Percentiles rank a stretch among this genome's conserved stretches.
Evolutionary conservation across 2,797 vertebrate species (phyloP).

Genomic region (Synanceia verrucosa): DNA sequence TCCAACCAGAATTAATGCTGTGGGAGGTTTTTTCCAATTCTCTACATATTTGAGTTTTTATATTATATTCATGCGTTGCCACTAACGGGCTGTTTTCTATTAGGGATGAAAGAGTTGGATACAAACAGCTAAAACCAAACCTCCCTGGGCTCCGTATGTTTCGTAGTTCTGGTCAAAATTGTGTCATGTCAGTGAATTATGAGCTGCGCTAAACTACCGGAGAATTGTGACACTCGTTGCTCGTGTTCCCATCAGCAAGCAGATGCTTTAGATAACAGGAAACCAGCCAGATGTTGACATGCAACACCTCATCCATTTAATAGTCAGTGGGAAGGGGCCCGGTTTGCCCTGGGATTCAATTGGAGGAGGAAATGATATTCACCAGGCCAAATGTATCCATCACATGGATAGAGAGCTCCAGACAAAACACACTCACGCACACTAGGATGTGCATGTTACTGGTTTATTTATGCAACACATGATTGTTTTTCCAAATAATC

Average conservation of each 20-base stretch:
- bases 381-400: constrained; percentile 4
- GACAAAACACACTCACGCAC: neutral
- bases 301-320: neutral
- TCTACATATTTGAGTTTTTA: neutral
- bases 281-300: neutral
- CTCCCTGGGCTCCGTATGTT: neutral
- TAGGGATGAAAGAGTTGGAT: neutral
- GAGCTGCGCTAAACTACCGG: neutral
- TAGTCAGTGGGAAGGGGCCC: neutral
- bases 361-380: constrained; percentile 18
- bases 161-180: neutral
- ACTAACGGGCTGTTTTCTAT: constrained; percentile 31
- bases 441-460: neutral
- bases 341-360: constrained; percentile 10
- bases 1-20: neutral
- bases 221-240: neutral
- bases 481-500: neutral
- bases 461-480: neutral
- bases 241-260: neutral
- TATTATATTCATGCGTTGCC: neutral
- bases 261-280: neutral
- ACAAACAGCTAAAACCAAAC: neutral
- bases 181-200: neutral
- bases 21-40: neutral
- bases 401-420: neutral